A percentile compares a stretch with the other conserved stretches of the same genome.
Conservation (phyloP, 2,113 vertebrate species). For the Bostrychus sinensis region DNA sequence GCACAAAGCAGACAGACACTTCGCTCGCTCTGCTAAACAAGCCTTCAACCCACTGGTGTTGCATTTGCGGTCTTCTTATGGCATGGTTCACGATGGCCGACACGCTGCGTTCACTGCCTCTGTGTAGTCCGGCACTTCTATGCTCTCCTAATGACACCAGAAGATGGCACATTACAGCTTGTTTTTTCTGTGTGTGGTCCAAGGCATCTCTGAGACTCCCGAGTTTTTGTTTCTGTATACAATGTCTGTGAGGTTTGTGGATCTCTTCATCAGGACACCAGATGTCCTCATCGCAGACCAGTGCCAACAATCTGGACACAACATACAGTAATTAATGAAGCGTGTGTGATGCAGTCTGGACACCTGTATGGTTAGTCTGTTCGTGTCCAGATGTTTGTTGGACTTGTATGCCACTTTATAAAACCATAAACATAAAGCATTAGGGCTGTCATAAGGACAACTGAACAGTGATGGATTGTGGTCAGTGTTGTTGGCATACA, state of each 20-base stretch:
- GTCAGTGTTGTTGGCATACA: neutral
- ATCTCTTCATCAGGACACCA: conserved; percentile 43
- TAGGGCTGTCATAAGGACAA: neutral
- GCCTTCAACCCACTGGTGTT: conserved; percentile 42
- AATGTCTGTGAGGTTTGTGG: conserved; percentile 4
- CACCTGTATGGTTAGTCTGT: conserved; percentile 28
- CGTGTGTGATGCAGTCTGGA: conserved; percentile 17
- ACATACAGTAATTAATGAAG: conserved; percentile 48
- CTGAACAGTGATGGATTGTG: neutral
- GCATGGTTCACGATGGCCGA: conserved; percentile 35
- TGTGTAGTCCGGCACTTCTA: conserved; percentile 27
- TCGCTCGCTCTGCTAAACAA: conserved; percentile 44
- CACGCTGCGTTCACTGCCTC: conserved; percentile 25
- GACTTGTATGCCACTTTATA: conserved; percentile 7
- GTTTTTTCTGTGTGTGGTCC: conserved; percentile 20
- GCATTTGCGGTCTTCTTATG: conserved; percentile 35
- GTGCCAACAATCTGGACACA: conserved; percentile 54
- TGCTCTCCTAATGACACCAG: conserved; percentile 41
- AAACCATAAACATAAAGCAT: neutral
- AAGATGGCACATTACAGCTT: conserved; percentile 42
- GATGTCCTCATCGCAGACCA: conserved; percentile 42
- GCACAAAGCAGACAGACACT: conserved; percentile 41
- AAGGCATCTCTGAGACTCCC: conserved; percentile 5
- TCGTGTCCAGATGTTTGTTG: neutral
- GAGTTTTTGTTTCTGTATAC: neutral